A percentile compares a stretch with the other conserved stretches of the same genome.
These are phyloP conservation scores for Myodes glareolus DNA, from an alignment of 2,113 vertebrate genomes.

Conservation along the genomic window DNA sequence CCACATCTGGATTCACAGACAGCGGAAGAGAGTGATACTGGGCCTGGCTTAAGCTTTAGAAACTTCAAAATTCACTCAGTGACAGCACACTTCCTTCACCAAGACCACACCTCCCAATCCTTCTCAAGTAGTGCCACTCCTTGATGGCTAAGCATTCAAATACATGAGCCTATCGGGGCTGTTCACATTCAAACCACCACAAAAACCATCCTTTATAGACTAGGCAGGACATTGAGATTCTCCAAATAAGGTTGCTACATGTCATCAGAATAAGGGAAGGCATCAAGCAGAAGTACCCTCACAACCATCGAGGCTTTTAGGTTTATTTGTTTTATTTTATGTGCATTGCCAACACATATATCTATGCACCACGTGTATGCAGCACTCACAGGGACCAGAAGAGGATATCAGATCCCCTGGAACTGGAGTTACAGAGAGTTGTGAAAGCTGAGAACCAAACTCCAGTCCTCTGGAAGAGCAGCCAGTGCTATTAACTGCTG, in stretches of 20 bases:
- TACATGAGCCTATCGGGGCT: no score
- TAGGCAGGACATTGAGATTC: not conserved
- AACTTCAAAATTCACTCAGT: not conserved
- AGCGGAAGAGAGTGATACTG: not conserved
- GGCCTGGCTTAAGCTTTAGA: not conserved
- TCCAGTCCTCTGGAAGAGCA: not conserved
- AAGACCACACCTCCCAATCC: not conserved
- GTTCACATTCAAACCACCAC: not conserved
- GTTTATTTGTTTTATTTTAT: not conserved
- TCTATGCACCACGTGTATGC: no score
- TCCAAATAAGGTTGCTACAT: not conserved
- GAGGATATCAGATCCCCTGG: not conserved
- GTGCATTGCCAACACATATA: not conserved
- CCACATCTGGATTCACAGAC: not conserved
- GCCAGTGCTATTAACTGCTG: not conserved
- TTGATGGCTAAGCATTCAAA: not conserved
- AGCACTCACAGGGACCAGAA: not conserved
- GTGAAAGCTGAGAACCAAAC: not conserved
- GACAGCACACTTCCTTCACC: not conserved
- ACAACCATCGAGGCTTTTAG: not conserved
- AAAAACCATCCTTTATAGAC: not conserved
- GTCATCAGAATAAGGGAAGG: not conserved
- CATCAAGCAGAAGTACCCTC: not conserved
- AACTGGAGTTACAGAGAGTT: not conserved
- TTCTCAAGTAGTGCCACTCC: not conserved